A percentile compares a stretch with the other conserved stretches of the same genome.
Evolutionary conservation across 2,888 invertebrate genomes (phyloP).

Genomic region (Metopia argyrocephala): DNA sequence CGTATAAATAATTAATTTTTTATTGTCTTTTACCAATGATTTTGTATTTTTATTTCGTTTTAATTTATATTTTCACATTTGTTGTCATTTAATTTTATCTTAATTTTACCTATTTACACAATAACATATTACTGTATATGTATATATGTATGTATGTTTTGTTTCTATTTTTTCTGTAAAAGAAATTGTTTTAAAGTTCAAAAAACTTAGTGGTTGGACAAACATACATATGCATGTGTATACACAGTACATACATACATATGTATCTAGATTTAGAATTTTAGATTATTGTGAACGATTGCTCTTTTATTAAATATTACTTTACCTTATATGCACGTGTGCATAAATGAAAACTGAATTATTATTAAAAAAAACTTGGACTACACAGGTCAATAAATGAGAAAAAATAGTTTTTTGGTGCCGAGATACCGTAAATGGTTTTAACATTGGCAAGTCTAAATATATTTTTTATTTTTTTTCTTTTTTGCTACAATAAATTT

Average conservation of each 20-base stretch:
- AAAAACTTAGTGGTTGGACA: conserved; percentile 40
- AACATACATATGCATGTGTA: conserved; percentile 1
- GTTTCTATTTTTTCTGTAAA: conserved; percentile 31
- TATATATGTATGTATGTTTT: not conserved
- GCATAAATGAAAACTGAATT: too few species aligned
- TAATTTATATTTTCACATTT: conserved; percentile 5
- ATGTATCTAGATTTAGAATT: too few species aligned
- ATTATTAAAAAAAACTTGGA: too few species aligned
- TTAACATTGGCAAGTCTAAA: too few species aligned
- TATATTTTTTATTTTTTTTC: too few species aligned
- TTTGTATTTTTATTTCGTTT: conserved; percentile 6
- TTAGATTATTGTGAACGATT: not conserved
- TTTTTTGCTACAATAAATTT: too few species aligned
- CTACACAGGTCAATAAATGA: too few species aligned
- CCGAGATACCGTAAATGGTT: too few species aligned
- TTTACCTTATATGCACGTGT: too few species aligned
- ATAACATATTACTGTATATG: conserved; percentile 58
- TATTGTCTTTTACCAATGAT: not conserved
- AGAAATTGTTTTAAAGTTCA: conserved; percentile 60
- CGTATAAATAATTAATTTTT: too few species aligned
- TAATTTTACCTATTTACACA: conserved; percentile 61
- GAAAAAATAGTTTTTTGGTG: too few species aligned
- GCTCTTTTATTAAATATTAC: not conserved
- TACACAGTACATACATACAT: not conserved
- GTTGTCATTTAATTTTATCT: conserved; percentile 37